phyloP scores from a whole-genome alignment of 2,888 invertebrate genomes.

The Heliconius cydno region DNA sequence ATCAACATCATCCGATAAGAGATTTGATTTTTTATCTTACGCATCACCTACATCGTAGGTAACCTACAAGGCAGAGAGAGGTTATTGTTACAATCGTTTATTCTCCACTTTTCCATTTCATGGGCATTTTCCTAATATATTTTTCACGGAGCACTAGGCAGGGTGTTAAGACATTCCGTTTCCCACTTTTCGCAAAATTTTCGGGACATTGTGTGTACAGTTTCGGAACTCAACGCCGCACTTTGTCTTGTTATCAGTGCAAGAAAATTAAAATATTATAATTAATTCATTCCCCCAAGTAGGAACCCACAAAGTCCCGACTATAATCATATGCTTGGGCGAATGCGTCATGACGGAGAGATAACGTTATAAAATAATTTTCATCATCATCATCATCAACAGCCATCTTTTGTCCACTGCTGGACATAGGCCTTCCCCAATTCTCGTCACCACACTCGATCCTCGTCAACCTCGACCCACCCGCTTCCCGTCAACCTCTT shows the following conservation, averaged over 20 bases:
- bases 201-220: neutral
- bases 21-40: slow-evolving; percentile 25
- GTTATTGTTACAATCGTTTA: neutral
- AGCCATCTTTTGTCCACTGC: too few species aligned
- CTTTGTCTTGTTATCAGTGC: neutral
- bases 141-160: too few species aligned
- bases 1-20: slow-evolving; percentile 28
- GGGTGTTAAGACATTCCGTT: neutral
- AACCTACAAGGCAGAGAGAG: neutral
- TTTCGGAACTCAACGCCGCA: neutral
- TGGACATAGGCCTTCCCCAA: too few species aligned
- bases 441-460: too few species aligned
- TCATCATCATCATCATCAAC: too few species aligned
- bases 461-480: too few species aligned
- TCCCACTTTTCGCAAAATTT: neutral
- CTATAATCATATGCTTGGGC: too few species aligned
- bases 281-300: too few species aligned
- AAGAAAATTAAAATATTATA: neutral
- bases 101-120: neutral
- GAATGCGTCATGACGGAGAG: too few species aligned
- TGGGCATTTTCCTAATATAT: neutral
- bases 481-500: too few species aligned
- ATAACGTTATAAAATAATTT: too few species aligned
- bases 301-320: too few species aligned
- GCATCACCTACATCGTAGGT: neutral